Conservation (phyloP, 2,797 vertebrate species). For the Caiman crocodilus region DNA sequence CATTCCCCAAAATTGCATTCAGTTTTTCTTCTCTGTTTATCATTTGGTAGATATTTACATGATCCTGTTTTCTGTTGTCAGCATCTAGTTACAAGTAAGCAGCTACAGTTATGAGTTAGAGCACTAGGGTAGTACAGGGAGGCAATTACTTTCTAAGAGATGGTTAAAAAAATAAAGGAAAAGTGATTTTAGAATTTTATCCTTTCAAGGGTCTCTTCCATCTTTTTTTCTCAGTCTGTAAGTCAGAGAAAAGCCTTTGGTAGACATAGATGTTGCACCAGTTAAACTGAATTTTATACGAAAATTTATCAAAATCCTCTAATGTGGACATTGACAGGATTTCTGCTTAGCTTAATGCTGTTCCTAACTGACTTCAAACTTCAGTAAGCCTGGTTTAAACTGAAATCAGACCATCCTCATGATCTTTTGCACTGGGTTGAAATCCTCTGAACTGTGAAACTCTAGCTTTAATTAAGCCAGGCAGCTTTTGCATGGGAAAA, state of each 20-base stretch:
- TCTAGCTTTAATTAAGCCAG: too few relatives aligned
- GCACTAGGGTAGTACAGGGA: background rate
- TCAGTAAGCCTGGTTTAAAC: too few relatives aligned
- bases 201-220: conserved; percentile 64
- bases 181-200: background rate
- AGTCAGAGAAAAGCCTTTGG: background rate
- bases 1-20: too few relatives aligned
- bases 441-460: too few relatives aligned
- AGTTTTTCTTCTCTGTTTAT: too few relatives aligned
- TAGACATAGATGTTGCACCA: background rate
- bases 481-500: too few relatives aligned
- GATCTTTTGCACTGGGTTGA: too few relatives aligned
- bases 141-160: background rate
- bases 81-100: too few relatives aligned
- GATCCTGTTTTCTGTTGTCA: too few relatives aligned
- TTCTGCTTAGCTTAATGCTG: conserved; percentile 40
- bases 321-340: conserved; percentile 33
- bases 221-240: background rate
- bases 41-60: too few relatives aligned
- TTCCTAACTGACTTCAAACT: background rate
- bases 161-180: background rate
- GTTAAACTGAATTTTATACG: background rate
- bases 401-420: too few relatives aligned
- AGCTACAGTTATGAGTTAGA: too few relatives aligned
- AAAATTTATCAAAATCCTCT: rapidly evolving